Base-by-base conservation (phyloP, 64 coral and sea anemone genomes). In the Pocillopora verrucosa region DNA sequence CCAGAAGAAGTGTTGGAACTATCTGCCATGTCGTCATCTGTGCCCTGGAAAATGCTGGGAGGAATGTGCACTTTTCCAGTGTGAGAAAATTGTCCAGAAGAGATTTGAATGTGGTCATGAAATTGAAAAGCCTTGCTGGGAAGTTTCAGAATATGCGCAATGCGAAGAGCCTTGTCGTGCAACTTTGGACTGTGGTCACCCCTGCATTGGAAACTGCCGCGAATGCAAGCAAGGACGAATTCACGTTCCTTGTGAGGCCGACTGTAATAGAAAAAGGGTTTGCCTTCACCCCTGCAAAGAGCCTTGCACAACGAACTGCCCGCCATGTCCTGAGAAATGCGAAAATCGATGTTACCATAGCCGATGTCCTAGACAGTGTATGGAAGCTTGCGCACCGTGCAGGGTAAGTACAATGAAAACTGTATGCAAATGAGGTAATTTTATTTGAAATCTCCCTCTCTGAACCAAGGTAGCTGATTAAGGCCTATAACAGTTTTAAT, bases 261-360 rank as follows among this genome's bases (percentile, higher is more conserved):
- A 75, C 58, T 93, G 92, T 60, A 77, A 89, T 3, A 87, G 92
- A 73, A 73, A 38, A 41, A 69, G 79, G 9, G 86, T 93, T 68
- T 93, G 92, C 17, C 85, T 80, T 16, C 92, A 93, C 79, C 63
- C 75, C 59, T 93, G 86, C 60, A n/a, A 81, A n/a, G 92, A 88
- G 36, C 92, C 92, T 25, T 93, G 92, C 78, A 88, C 92, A 13
- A 93, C 73, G 59, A 89, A 89, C 25, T 93, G 92, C 57, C 92
- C 92, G 24, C 92, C 86, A 11, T 93, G 92, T 60, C 72, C 70
- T 5, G 67, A 89, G 34, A 89, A 89, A 20, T 93, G 92, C 56
- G 84, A 88, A 19, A 93, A 83, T 22, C 85, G 87, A 26, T 93
- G 92, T 36, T 41, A 34, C 59, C 92, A 93, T 16, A 93, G 92